phyloP scores from a whole-genome alignment of 2,113 vertebrate genomes.

The Ia io region DNA sequence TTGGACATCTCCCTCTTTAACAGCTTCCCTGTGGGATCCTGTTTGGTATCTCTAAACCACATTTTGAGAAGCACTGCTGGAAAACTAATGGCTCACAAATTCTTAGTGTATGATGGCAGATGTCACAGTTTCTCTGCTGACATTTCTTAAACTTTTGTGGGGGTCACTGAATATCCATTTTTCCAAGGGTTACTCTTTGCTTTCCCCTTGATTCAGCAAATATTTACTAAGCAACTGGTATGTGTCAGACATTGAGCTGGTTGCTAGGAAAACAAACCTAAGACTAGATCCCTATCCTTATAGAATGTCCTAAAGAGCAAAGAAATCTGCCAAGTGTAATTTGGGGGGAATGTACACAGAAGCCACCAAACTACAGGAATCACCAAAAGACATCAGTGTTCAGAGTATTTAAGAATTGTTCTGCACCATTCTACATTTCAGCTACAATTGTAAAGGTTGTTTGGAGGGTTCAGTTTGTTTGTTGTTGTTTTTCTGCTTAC shows the following conservation, averaged over 20 bases:
- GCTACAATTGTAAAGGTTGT: not conserved
- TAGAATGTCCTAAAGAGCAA: not conserved
- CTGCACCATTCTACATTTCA: not conserved
- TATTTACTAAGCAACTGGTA: not conserved
- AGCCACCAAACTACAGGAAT: not conserved
- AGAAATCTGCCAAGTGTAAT: not conserved
- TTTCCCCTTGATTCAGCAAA: not conserved
- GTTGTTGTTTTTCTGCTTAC: not conserved
- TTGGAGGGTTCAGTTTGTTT: not conserved
- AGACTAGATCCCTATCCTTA: not conserved
- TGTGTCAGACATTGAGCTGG: constrained; percentile 5
- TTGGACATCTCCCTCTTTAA: constrained; percentile 5
- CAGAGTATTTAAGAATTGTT: not conserved
- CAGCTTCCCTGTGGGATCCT: not conserved
- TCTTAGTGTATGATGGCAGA: not conserved
- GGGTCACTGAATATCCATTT: not conserved
- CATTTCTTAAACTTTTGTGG: not conserved
- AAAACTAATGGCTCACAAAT: not conserved
- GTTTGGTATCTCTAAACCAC: not conserved
- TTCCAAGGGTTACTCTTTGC: not conserved
- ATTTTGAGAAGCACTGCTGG: not conserved
- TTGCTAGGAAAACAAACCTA: not conserved
- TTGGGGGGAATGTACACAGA: not conserved
- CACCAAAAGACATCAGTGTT: not conserved
- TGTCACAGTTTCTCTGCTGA: not conserved